Base-by-base conservation (phyloP, 2,797 vertebrate genomes). In the Hapalemur alaotrensis region DNA sequence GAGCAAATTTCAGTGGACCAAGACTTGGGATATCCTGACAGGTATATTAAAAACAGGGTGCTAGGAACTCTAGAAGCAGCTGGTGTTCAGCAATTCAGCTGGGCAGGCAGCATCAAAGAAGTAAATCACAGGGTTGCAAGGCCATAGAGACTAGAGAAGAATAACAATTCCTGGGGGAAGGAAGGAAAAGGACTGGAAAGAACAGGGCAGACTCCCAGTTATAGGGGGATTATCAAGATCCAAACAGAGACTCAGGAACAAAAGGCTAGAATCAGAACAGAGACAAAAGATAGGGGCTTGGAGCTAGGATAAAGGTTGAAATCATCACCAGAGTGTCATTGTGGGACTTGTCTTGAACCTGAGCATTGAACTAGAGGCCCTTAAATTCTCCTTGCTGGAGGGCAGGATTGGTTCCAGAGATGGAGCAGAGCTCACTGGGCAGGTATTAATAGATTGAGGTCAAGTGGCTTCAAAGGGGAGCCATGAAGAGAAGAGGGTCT, bases 191-290 rank as follows among this genome's bases (percentile, higher is more conserved):
- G 72, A 76, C 35, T 67, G 15, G 32, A 72, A 65, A 63, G 35
- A 93, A 83, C 14, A 54, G 28, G 70, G 15, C 6, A 92, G 54
- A 67, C 59, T 90, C 10, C 50, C 25, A 78, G 17, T 78, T 92
- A 86, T 1, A 82, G 69, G 67, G 67, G 15, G 22, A 79, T 85
- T 88, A 78, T 67, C 50, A 85, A 84, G 52, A 41, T 23, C 61
- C 43, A n/a, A 95, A 92, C 18, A 84, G 54, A 87, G 59, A 70
- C 52, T 83, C 69, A 54, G 12, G 38, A 46, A 43, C 17, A 72
- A 86, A 69, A 88, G 32, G 38, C 32, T 52, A 85, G 89, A 95
- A 91, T 85, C 75, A 80, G 20, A 90, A 76, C 59, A 92, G 48
- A 86, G 20, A 32, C 57, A 18, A 38, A 90, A 87, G 65, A 61